Evolutionary conservation across 2,113 vertebrate genomes (phyloP).

Genomic region (Lethenteron camtschaticum): DNA sequence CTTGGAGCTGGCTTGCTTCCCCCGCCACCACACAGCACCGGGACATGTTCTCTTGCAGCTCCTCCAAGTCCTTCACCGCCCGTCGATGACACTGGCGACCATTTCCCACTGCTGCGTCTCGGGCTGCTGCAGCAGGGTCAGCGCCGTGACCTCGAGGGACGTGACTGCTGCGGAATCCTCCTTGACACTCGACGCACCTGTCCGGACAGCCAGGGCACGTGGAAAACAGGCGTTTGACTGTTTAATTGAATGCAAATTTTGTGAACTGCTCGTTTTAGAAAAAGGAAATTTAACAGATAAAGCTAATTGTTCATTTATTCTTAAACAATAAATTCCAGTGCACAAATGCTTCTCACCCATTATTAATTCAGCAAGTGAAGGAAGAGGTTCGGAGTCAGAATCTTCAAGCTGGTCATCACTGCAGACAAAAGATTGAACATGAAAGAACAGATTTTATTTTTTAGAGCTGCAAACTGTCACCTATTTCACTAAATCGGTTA

Average conservation of each 20-base stretch:
- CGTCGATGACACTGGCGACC: slow-evolving; percentile 87
- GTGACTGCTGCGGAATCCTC: no score
- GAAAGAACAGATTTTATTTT: not conserved
- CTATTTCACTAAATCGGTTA: no score
- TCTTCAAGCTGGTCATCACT: slow-evolving; percentile 94
- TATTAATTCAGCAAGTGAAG: slow-evolving; percentile 88
- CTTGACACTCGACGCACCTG: no score
- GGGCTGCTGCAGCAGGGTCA: slow-evolving; percentile 87
- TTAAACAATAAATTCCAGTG: no score
- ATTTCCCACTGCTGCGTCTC: slow-evolving; percentile 97
- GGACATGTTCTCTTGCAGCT: slow-evolving; percentile 73
- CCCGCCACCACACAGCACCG: no score
- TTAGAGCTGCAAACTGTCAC: no score
- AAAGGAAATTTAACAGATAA: no score
- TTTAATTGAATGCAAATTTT: no score
- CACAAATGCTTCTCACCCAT: slow-evolving; percentile 33
- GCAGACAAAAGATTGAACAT: slow-evolving; percentile 10
- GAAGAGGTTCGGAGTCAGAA: slow-evolving; percentile 79
- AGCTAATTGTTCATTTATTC: no score
- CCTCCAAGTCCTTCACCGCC: slow-evolving; percentile 91
- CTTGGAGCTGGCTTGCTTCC: slow-evolving; percentile 40
- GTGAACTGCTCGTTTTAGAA: no score
- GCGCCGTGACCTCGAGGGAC: slow-evolving; percentile 56
- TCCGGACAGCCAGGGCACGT: no score
- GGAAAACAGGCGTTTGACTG: no score